A percentile compares a stretch with the other conserved stretches of the same genome.
phyloP scores from a whole-genome alignment of 2,888 invertebrate genomes.

The Salticus scenicus region DNA sequence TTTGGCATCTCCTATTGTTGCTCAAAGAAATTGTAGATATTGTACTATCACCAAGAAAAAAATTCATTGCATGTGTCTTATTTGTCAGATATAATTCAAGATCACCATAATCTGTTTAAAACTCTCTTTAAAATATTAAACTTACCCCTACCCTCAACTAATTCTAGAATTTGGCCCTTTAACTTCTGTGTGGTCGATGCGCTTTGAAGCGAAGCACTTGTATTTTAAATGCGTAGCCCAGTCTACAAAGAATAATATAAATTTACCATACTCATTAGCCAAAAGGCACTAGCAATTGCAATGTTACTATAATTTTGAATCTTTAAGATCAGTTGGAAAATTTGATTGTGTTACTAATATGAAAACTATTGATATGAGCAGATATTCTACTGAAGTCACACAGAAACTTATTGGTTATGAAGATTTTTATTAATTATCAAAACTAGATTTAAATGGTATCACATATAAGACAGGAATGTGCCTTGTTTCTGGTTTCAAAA shows the following conservation, averaged over 20 bases:
- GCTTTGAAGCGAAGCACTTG: slow-evolving; percentile 7
- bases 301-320: background rate
- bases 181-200: background rate
- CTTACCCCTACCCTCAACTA: background rate
- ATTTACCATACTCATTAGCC: background rate
- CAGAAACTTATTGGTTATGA: background rate
- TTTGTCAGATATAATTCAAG: background rate
- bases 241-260: background rate
- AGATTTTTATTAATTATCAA: background rate
- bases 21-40: slow-evolving; percentile 3
- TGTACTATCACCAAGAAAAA: background rate
- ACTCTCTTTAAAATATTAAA: background rate
- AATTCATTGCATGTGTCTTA: background rate
- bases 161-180: slow-evolving; percentile 2
- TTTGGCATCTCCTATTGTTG: background rate
- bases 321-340: background rate
- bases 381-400: background rate
- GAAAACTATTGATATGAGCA: background rate
- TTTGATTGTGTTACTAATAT: background rate
- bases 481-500: background rate
- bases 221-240: slow-evolving; percentile 1
- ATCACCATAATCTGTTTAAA: no score
- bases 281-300: slow-evolving; percentile 5
- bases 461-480: slow-evolving; percentile 8
- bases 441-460: background rate